Evolutionary conservation across 2,113 vertebrate species (phyloP), one percentile per base, ranked within the genome.

Genomic region (Ancistrus triradiatus): DNA sequence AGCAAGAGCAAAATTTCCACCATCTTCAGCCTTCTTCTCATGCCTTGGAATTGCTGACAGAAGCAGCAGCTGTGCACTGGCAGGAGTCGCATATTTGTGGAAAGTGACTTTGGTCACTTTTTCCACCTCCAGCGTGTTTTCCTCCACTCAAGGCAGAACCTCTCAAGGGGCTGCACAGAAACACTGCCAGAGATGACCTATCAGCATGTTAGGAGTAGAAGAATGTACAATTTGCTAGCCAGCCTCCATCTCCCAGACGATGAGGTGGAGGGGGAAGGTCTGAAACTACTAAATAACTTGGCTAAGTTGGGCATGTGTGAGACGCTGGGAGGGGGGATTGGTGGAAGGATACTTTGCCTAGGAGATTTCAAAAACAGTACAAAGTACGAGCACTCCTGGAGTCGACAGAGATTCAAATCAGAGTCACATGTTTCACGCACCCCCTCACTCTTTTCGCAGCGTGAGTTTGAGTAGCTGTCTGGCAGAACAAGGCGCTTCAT

Each of bases 81-180:
- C 55, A 53, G 38, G 6, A 46, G 59, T 21, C 25, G 40, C 44
- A 73, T 64, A 48, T 52, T 67, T 73, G 19, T 66, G 62, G 63
- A 33, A 59, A 59, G 57, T 10, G 60, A 48, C 67, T 82, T 67
- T 68, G 62, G 74, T 83, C 74, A 81, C 33, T 76, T 85, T 84
- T 85, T 85, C 79, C 84, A 85, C 70, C 69, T 66, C 33, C 61
- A 47, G 70, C 64, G 72, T 69, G 49, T 49, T 58, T 38, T 49
- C 51, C 55, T 59, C 43, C 40, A 42, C 38, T n/a, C 38, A 14
- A 42, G 48, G 13, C 75, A 72, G 55, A 55, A 58, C 70, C 53
- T 69, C 67, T 50, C 38, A 25, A 52, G 58, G 24, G 59, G 56
- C 73, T 46, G 74, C 7, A 35, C 27, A 10, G 25, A 11, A n/a